Conservation (phyloP, 1,140 invertebrate genomes). For the Drosophila parvula region DNA sequence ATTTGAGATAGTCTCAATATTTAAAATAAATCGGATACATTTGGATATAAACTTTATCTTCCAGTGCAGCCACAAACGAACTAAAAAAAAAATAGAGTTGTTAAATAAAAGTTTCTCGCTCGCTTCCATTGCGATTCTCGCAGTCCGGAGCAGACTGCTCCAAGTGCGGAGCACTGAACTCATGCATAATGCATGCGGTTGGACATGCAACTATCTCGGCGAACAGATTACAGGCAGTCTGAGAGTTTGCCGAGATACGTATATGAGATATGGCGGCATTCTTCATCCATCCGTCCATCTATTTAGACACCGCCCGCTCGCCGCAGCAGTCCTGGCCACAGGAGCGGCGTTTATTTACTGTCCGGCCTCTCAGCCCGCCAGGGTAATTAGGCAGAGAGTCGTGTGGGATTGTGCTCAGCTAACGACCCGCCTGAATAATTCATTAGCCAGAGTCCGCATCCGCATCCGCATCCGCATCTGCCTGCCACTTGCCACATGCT, state of each 20-base stretch:
- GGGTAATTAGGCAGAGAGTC: conserved; percentile 66
- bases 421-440: conserved; percentile 75
- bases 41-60: not conserved
- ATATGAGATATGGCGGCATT: conserved; percentile 20
- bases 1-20: not conserved
- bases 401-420: conserved; percentile 52
- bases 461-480: conserved; percentile 1
- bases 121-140: conserved; percentile 41
- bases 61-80: conserved; percentile 26
- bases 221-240: conserved; percentile 53
- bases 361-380: conserved; percentile 44
- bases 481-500: conserved; percentile 14
- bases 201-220: conserved; percentile 62
- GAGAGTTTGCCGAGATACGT: conserved; percentile 40
- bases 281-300: conserved; percentile 20
- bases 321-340: conserved; percentile 13
- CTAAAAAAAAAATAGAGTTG: conserved; percentile 48
- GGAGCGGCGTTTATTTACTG: conserved; percentile 46
- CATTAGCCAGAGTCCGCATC: conserved; percentile 56
- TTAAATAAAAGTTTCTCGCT: conserved; percentile 56
- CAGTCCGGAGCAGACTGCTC: conserved; percentile 9
- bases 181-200: conserved; percentile 69
- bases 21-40: not conserved
- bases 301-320: not conserved
- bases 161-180: conserved; percentile 54